A percentile compares a stretch with the other conserved stretches of the same genome.
Evolutionary conservation across 92 coral and sea anemone species (phyloP).

Genomic region (Epizoanthus ramosus): DNA sequence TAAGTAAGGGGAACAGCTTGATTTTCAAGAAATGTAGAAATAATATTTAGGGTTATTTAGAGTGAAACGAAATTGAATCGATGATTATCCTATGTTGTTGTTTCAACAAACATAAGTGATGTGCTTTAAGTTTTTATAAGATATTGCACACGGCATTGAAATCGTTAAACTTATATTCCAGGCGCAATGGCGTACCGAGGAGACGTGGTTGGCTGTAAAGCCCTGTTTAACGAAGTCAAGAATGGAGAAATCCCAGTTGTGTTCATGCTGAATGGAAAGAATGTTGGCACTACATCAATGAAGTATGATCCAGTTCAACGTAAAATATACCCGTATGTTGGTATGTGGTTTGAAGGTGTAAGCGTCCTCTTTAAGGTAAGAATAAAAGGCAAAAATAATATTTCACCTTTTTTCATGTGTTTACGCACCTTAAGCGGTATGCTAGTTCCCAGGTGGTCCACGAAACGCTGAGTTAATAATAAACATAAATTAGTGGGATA

Average conservation of each 20-base stretch:
- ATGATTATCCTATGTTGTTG: too few species aligned
- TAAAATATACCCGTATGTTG: neutral
- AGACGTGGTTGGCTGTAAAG: conserved; percentile 47
- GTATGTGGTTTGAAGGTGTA: conserved; percentile 27
- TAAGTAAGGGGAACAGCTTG: too few species aligned
- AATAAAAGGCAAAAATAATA: too few species aligned
- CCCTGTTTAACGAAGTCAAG: neutral
- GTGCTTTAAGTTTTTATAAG: too few species aligned
- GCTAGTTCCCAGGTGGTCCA: neutral
- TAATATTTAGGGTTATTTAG: too few species aligned
- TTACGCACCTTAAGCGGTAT: neutral
- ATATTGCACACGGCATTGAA: too few species aligned
- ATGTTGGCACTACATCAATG: conserved; percentile 26
- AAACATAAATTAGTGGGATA: too few species aligned
- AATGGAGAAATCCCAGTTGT: conserved; percentile 10
- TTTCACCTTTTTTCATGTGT: too few species aligned
- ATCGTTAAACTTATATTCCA: neutral
- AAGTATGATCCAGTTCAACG: neutral
- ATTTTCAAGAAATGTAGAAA: too few species aligned
- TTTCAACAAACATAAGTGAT: too few species aligned
- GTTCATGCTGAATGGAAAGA: conserved; percentile 40
- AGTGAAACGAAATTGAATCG: too few species aligned
- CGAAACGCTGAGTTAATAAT: too few species aligned
- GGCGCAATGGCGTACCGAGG: conserved; percentile 54
- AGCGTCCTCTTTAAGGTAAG: conserved; percentile 43